phyloP scores from a whole-genome alignment of 1,140 invertebrate species.

The Drosophila sturtevanti region DNA sequence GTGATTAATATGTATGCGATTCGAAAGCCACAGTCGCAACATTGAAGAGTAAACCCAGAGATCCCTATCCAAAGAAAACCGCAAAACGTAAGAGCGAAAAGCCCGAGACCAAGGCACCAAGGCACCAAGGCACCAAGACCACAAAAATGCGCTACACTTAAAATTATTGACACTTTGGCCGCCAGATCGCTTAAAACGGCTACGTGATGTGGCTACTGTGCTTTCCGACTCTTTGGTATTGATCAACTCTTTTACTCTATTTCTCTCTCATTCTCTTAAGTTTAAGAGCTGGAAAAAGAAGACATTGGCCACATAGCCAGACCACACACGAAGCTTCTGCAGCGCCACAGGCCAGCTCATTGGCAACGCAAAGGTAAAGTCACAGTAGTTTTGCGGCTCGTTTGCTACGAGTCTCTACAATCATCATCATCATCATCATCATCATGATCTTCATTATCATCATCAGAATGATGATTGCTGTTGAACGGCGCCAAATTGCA shows the following conservation, averaged over 20 bases:
- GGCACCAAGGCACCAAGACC: constrained; percentile 29
- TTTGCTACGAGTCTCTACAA: constrained; percentile 42
- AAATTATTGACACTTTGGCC: constrained; percentile 76
- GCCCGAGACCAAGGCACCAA: background rate
- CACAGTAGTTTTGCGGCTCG: constrained; percentile 77
- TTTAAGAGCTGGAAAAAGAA: constrained; percentile 33
- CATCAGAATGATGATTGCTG: background rate
- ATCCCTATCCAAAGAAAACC: constrained; percentile 6
- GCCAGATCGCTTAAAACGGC: constrained; percentile 21
- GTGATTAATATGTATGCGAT: constrained; percentile 81
- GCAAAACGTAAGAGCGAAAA: background rate
- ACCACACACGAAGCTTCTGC: constrained; percentile 66
- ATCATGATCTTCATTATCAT: constrained; percentile 27
- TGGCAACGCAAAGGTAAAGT: constrained; percentile 43
- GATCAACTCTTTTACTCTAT: background rate
- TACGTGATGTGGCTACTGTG: constrained; percentile 67
- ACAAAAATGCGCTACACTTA: constrained; percentile 70
- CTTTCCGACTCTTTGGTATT: background rate
- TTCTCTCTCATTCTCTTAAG: background rate
- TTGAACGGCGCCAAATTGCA: constrained; percentile 75
- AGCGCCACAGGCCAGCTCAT: constrained; percentile 57
- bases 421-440: constrained; percentile 23
- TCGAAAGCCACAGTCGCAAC: constrained; percentile 40
- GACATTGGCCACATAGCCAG: constrained; percentile 51
- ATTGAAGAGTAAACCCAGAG: constrained; percentile 21